phyloP scores from a whole-genome alignment of 2,888 invertebrate species.

The Tetrapedia diversipes region DNA sequence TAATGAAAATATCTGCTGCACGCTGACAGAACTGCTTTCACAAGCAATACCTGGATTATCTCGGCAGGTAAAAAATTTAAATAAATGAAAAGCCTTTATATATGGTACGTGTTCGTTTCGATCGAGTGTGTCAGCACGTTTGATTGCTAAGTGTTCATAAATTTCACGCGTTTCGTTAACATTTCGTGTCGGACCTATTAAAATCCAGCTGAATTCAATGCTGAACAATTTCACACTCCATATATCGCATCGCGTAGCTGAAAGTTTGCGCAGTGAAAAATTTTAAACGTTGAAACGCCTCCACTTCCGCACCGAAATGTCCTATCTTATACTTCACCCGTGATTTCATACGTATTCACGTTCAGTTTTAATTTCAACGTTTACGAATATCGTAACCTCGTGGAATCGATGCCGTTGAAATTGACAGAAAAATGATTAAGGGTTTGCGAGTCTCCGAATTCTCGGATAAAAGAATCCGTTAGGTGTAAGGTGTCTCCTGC shows the following conservation, averaged over 20 bases:
- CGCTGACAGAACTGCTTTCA: not conserved
- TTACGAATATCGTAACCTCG: too few species aligned
- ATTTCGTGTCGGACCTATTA: conserved; percentile 40
- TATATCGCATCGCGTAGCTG: conserved; percentile 1
- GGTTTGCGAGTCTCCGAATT: too few species aligned
- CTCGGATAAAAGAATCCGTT: too few species aligned
- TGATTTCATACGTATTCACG: too few species aligned
- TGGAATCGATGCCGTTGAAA: too few species aligned
- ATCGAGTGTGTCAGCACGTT: conserved; percentile 12
- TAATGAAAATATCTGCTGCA: not conserved
- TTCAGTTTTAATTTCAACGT: too few species aligned
- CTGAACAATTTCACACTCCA: conserved; percentile 27
- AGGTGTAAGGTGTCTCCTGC: too few species aligned
- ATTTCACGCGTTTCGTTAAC: conserved; percentile 40
- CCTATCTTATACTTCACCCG: too few species aligned
- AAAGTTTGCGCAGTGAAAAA: conserved; percentile 22
- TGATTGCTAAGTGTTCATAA: conserved; percentile 36
- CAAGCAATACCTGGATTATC: too few species aligned
- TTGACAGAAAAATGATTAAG: too few species aligned
- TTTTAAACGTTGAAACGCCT: conserved; percentile 33
- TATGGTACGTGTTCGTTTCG: conserved; percentile 25
- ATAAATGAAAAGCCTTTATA: conserved; percentile 6
- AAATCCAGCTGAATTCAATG: conserved; percentile 38
- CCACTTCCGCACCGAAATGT: too few species aligned
- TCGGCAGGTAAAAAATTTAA: too few species aligned